phyloP scores from a whole-genome alignment of 2,797 vertebrate genomes.

The Enoplosus armatus region DNA sequence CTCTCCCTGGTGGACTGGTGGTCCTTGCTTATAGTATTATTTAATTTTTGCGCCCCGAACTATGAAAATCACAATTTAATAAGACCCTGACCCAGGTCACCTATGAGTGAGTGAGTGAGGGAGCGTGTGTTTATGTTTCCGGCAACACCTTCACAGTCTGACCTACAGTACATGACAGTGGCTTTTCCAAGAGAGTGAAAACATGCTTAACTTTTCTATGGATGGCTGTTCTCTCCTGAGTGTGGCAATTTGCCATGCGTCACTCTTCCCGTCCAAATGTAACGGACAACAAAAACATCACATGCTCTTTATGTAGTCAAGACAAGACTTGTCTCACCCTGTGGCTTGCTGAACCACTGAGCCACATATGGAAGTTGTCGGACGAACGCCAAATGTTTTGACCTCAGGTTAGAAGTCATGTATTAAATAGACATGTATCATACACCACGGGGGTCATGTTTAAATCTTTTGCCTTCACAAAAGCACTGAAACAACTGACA shows the following conservation, averaged over 20 bases:
- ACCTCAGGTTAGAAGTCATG: neutral
- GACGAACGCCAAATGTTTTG: neutral
- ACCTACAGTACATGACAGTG: neutral
- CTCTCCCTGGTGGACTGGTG: neutral
- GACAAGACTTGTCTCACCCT: neutral
- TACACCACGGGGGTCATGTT: neutral
- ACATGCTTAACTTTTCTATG: slow-evolving; percentile 1
- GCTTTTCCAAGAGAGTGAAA: slow-evolving; percentile 27
- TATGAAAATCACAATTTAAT: neutral
- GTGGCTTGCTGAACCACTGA: neutral
- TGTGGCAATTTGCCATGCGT: neutral
- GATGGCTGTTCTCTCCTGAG: neutral
- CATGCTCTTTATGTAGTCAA: neutral
- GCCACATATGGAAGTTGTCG: no score
- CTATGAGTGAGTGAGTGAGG: neutral
- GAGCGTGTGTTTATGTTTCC: neutral
- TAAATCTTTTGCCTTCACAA: slow-evolving; percentile 14
- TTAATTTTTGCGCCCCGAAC: neutral
- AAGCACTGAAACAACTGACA: neutral
- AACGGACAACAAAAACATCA: slow-evolving; percentile 4
- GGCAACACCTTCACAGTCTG: neutral
- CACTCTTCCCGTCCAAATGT: neutral
- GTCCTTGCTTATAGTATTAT: neutral
- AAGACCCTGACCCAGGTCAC: neutral
- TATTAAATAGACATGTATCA: neutral